Evolutionary conservation across 2,113 vertebrate genomes (phyloP).

Genomic region (Nannospalax galili): DNA sequence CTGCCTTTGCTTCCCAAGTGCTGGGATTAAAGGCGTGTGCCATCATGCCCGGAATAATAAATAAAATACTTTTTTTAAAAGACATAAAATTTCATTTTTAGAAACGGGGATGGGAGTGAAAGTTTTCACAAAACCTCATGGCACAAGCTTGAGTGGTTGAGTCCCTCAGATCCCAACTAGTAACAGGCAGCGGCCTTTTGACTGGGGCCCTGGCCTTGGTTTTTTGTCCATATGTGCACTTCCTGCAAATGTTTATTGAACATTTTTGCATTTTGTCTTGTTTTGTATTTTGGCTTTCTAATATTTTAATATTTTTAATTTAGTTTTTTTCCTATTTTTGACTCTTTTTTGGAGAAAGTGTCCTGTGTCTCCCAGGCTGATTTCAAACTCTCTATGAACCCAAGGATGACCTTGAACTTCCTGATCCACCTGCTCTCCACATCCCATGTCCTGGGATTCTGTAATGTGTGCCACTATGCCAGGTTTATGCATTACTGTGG

Average conservation of each 20-base stretch:
- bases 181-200: too few relatives aligned
- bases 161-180: too few relatives aligned
- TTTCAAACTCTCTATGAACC: neutral
- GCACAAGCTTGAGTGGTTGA: too few relatives aligned
- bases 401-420: neutral
- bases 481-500: neutral
- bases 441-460: neutral
- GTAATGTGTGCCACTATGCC: neutral
- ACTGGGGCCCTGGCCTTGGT: too few relatives aligned
- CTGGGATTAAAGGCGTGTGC: too few relatives aligned
- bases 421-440: neutral
- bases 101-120: neutral
- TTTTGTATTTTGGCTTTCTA: neutral
- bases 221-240: too few relatives aligned
- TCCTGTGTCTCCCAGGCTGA: neutral
- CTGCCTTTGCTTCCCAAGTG: too few relatives aligned
- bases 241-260: neutral
- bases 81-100: neutral
- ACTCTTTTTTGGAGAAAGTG: neutral
- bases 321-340: neutral
- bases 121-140: too few relatives aligned
- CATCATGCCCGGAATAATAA: too few relatives aligned
- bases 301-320: neutral
- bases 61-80: too few relatives aligned
- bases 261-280: neutral